Evolutionary conservation across 2,797 vertebrate species (phyloP).

Genomic region (Acanthornis magna): DNA sequence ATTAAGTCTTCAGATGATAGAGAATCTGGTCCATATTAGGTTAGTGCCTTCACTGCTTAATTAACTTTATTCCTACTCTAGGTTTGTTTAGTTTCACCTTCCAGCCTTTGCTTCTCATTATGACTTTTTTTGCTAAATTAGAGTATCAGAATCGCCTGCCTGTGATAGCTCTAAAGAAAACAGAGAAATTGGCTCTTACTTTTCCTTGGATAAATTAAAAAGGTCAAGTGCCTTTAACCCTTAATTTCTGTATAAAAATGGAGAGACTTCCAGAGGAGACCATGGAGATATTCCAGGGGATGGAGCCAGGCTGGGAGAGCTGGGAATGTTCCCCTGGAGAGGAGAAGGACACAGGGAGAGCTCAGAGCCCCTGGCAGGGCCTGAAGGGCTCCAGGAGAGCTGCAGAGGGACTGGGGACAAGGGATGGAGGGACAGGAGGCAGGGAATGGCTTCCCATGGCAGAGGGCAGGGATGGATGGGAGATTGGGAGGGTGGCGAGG

Average conservation of each 20-base stretch:
- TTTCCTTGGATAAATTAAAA: not conserved
- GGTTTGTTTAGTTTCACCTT: constrained; percentile 33
- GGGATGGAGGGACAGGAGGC: not conserved
- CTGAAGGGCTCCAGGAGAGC: not conserved
- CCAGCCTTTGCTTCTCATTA: constrained; percentile 12
- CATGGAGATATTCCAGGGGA: not conserved
- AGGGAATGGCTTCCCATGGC: not conserved
- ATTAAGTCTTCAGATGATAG: not conserved
- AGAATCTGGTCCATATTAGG: not conserved
- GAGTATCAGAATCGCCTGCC: not conserved
- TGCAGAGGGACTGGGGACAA: not conserved
- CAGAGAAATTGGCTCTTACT: not conserved
- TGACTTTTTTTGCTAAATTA: not conserved
- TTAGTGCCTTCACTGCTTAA: not conserved
- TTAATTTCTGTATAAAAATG: not conserved
- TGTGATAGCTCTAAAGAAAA: not conserved
- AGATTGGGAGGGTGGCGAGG: not conserved
- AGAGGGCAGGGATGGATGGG: not conserved
- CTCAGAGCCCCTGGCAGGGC: not conserved
- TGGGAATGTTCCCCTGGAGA: not conserved
- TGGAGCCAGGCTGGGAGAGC: not conserved
- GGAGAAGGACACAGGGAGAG: not conserved
- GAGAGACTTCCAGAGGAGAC: not conserved
- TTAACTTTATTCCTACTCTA: constrained; percentile 17
- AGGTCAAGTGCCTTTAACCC: not conserved